Evolutionary conservation across 2,113 vertebrate genomes (phyloP), one percentile per base, ranked within the genome.

Genomic region (Nothoprocta pentlandii): DNA sequence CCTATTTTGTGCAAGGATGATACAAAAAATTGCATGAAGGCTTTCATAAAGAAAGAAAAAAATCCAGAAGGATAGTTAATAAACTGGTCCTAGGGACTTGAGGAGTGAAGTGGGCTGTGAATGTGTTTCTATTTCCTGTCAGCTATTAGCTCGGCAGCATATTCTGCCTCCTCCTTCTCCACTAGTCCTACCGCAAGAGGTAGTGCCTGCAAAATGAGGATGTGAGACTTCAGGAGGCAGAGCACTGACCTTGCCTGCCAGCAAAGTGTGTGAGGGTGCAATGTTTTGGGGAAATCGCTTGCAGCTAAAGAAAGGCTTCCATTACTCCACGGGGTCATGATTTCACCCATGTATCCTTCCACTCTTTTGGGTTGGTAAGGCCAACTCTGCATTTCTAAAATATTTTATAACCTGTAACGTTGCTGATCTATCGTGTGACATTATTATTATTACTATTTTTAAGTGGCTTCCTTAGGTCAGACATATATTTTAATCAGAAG

Each of bases 401-500:
- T 71, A 58, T 64, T 87, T 79, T 30, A 53, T 93, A 68, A 61
- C 34, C 32, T 80, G 10, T 87, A 87, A 59, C 80, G 39, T 42
- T 93, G 42, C 62, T 84, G 47, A 42, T 75, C 61, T 53, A 89
- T 12, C 32, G 86, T 34, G 14, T 84, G 25, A 76, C 26, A 44
- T 44, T 44, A 13, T 9, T 44, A 13, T 44, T 44, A 13, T 44
- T 44, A 44, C 15, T 44, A 13, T 63, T 85, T 88, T 74, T 44
- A 67, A 39, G 49, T 62, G 0, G 0, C 25, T 81, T 87, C 32
- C 49, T 85, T 82, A 47, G 42, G 22, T 42, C n/a, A 56, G 76
- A 51, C 70, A 53, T 49, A 25, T 78, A 61, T 87, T 82, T 84
- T 91, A 89, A 84, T 68, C 42, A 88, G 76, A 91, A 71, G 89